Conservation (phyloP, 2,113 vertebrate species). For the Oostethus manadensis region DNA sequence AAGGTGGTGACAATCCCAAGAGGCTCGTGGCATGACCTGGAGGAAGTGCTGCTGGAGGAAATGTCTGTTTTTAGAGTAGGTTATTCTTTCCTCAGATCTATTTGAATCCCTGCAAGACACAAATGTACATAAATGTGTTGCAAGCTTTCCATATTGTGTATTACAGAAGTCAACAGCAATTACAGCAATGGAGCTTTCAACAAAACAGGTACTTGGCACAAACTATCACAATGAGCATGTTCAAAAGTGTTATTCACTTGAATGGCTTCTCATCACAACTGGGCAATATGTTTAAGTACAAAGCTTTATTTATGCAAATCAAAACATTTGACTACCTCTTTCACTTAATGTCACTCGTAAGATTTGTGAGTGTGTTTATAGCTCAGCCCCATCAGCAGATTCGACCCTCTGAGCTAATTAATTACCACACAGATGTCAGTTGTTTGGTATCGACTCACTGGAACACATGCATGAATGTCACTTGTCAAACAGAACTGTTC, state of each 20-base stretch:
- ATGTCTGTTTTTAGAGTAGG: slow-evolving; percentile 94
- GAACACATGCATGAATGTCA: background rate
- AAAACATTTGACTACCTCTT: background rate
- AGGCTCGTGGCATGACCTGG: slow-evolving; percentile 96
- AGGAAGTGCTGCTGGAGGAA: slow-evolving; percentile 97
- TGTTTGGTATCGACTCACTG: slow-evolving; percentile 3
- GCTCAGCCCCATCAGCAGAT: background rate
- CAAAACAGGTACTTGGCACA: slow-evolving; percentile 83
- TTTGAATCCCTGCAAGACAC: background rate
- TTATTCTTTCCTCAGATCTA: slow-evolving; percentile 4
- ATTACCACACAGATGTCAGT: slow-evolving; percentile 30
- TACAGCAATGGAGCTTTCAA: slow-evolving; percentile 93
- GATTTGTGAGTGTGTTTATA: background rate
- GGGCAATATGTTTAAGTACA: background rate
- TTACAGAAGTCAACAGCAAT: slow-evolving; percentile 87
- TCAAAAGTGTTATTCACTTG: no score
- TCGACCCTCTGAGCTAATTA: background rate
- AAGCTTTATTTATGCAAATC: background rate
- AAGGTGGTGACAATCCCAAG: slow-evolving; percentile 96
- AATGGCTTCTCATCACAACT: background rate
- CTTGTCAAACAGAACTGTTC: background rate
- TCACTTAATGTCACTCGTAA: background rate
- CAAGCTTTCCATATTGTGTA: slow-evolving; percentile 13
- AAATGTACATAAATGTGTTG: background rate
- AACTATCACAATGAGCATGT: background rate